A percentile compares a stretch with the other conserved stretches of the same genome.
Evolutionary conservation across 2,797 vertebrate genomes (phyloP).

Genomic region (Amazona ochrocephala): DNA sequence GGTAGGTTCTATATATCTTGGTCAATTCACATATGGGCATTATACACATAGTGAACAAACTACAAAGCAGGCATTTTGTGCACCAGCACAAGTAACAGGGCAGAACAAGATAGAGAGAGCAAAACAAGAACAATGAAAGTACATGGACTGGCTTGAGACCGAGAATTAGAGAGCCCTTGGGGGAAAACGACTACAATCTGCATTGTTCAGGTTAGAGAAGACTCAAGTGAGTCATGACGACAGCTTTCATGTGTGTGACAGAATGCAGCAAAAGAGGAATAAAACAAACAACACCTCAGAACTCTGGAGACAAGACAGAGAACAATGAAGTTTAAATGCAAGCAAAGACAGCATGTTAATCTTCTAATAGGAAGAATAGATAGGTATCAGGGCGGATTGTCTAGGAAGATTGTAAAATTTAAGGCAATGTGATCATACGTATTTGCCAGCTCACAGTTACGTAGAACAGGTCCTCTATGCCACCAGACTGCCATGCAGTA

Average conservation of each 20-base stretch:
- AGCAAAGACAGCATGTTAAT: not conserved
- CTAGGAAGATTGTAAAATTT: not conserved
- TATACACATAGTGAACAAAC: not conserved
- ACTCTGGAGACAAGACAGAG: not conserved
- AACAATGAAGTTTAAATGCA: not conserved
- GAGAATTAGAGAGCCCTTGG: not conserved
- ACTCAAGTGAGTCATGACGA: not conserved
- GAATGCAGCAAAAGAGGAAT: not conserved
- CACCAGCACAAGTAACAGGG: not conserved
- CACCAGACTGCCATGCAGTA: not conserved
- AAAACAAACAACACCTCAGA: not conserved
- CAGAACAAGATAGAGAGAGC: not conserved
- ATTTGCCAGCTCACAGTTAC: not conserved
- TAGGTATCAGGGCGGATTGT: not conserved
- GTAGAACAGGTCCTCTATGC: fast-evolving
- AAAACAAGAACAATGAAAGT: not conserved
- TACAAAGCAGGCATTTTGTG: not conserved
- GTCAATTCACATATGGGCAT: not conserved
- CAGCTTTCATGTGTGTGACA: not conserved
- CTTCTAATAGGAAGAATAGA: not conserved
- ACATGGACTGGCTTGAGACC: not conserved
- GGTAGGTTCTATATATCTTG: not conserved
- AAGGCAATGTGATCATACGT: not conserved
- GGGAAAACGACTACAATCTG: not conserved
- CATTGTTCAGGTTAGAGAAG: not conserved